These are phyloP conservation scores for Epinotia ramella DNA, from an alignment of 2,888 invertebrate genomes.

Conservation along the genomic window DNA sequence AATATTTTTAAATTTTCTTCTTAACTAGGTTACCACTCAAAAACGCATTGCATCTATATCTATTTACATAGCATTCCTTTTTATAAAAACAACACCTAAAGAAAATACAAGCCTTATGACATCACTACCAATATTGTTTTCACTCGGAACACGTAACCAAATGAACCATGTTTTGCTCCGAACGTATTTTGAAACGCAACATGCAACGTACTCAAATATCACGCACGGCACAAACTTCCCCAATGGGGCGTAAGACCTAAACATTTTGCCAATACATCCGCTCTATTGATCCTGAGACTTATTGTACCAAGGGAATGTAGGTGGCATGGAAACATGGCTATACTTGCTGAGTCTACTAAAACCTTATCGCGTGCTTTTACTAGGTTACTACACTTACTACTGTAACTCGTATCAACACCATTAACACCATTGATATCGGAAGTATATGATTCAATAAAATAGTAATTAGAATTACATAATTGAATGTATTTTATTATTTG, in stretches of 20 bases:
- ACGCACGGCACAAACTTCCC: background rate
- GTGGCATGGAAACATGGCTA: background rate
- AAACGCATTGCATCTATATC: background rate
- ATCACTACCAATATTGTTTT: constrained; percentile 42
- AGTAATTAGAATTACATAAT: too few species aligned
- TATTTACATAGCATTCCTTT: background rate
- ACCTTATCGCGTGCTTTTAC: background rate
- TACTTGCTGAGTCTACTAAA: background rate
- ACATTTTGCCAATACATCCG: background rate
- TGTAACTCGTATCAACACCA: background rate
- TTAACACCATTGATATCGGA: background rate
- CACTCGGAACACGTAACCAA: constrained; percentile 40
- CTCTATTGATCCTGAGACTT: background rate
- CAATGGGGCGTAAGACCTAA: background rate
- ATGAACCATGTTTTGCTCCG: constrained; percentile 29
- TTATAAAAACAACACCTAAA: constrained; percentile 9
- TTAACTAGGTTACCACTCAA: background rate
- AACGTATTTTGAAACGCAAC: constrained; percentile 26
- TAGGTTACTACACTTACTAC: background rate
- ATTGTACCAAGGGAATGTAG: constrained; percentile 29
- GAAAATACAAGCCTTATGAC: constrained; percentile 19
- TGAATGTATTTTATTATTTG: background rate
- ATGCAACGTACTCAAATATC: constrained; percentile 34
- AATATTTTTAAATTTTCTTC: background rate
- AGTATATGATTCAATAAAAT: background rate